Evolutionary conservation across 2,113 vertebrate genomes (phyloP), one percentile per base, ranked within the genome.

Genomic region (Pterocles orientalis): DNA sequence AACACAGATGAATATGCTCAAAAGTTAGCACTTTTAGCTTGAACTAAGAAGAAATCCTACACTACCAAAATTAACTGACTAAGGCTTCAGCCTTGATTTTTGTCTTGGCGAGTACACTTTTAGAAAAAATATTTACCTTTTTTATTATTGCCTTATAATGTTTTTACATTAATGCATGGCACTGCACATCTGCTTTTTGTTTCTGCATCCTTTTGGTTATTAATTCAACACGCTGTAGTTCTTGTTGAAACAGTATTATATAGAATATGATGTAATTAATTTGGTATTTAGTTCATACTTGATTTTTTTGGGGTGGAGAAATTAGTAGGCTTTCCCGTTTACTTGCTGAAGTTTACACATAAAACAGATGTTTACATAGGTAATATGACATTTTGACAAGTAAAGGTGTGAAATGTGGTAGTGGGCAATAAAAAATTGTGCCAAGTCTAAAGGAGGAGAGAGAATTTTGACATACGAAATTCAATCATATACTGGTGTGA

Each of bases 321-420:
- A 77, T 92, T 96, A 65, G 57, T 91, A 90, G 84, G 51, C 36
- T 95, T 96, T 97, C 68, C 95, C 88, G 64, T 96, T 96, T 96
- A 78, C 81, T 84, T 86, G 77, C 95, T 97, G 91, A 97, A 96
- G 95, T 98, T 98, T 98, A 98, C 98, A 97, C 81, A 50, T 95
- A 94, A 92, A 71, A 54, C 77, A 96, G 86, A 83, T 96, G 97
- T 97, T 98, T 98, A 98, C 97, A 96, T 81, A 92, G 83, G 73
- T 96, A 90, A 93, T 91, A 90, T 0, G 20, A 85, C n/a, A 75
- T 95, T 95, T 97, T 96, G 92, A 91, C 51, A 88, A 62, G 36
- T 60, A 57, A 93, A 95, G 90, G 90, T 93, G 61, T 84, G 71
- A 82, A 88, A 79, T 89, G 39, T 81, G 78, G 60, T 91, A 89